These are phyloP conservation scores for Acanthis flammea DNA, from an alignment of 2,797 vertebrate genomes.

Conservation along the genomic window DNA sequence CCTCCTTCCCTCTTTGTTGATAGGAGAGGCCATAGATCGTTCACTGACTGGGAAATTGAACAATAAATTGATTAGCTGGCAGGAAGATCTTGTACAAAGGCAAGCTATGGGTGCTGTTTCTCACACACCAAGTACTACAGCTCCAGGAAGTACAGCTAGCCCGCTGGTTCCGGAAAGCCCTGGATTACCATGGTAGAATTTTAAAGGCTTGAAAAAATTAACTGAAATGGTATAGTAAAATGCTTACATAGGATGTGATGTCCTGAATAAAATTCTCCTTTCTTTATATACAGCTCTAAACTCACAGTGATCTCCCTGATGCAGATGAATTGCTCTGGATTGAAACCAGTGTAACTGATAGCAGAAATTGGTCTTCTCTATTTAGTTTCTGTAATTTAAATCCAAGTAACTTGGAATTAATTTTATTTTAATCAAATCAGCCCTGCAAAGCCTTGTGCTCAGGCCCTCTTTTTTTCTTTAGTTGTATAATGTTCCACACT, in stretches of 20 bases:
- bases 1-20: background rate
- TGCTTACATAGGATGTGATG: background rate
- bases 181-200: background rate
- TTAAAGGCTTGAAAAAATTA: slow-evolving; percentile 38
- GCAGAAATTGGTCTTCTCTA: background rate
- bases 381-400: background rate
- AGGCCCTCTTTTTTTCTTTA: background rate
- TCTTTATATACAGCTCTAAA: background rate
- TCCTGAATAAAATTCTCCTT: background rate
- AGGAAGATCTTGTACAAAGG: background rate
- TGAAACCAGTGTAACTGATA: background rate
- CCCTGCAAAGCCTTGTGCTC: background rate
- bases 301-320: background rate
- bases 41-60: slow-evolving; percentile 1
- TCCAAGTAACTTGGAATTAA: background rate
- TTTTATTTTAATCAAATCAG: background rate
- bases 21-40: background rate
- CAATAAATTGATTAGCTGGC: slow-evolving; percentile 46
- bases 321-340: background rate
- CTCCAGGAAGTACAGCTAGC: background rate
- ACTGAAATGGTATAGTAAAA: background rate
- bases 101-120: background rate
- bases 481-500: background rate
- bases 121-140: background rate
- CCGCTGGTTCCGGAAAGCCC: background rate